Base-by-base conservation (phyloP, 2,113 vertebrate species). In the Drymodes brunneopygia region DNA sequence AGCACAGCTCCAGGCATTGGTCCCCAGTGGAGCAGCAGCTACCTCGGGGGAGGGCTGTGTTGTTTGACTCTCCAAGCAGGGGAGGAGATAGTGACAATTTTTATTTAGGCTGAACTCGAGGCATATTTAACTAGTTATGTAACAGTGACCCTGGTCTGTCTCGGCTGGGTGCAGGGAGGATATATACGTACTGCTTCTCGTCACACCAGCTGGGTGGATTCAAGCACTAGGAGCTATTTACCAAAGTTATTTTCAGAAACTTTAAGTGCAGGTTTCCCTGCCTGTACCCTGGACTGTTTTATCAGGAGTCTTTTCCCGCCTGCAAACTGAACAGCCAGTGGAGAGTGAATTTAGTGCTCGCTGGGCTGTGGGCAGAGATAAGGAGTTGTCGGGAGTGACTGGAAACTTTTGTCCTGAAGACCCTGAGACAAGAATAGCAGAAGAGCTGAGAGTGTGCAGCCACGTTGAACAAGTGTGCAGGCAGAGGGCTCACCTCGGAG, bases 221-320 rank as follows among this genome's bases (percentile, higher is more conserved):
- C 82, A 12, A 86, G 85, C 81, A 38, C 83, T 75, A n/a, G 93
- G 53, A 92, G 73, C 80, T 95, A 47, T 86, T 96, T 82, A 88
- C 95, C 94, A 89, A 97, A 96, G 91, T 97, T 96, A 81, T 93
- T 97, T 94, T 88, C 93, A 96, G 91, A 88, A 95, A 82, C 93
- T 80, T 74, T 89, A 71, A 89, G 87, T 36, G 80, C 62, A 74
- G 95, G 94, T 89, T 97, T 95, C 82, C 78, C 86, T 94, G 44
- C 81, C 66, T 82, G 84, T 77, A 73, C 75, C 86, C 95, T 77
- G 91, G 84, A 89, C 92, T 94, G 18, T 36, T 91, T 88, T 86
- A 86, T 91, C 62, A 40, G 91, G 84, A 94, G 36, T 53, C 47
- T 73, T 73, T 90, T 95, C 93, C 90, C 54, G 7, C 81, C 81